A percentile compares a stretch with the other conserved stretches of the same genome.
Evolutionary conservation across 23 tunicate genomes (phyloP).

Genomic region (Botrylloides violaceus): DNA sequence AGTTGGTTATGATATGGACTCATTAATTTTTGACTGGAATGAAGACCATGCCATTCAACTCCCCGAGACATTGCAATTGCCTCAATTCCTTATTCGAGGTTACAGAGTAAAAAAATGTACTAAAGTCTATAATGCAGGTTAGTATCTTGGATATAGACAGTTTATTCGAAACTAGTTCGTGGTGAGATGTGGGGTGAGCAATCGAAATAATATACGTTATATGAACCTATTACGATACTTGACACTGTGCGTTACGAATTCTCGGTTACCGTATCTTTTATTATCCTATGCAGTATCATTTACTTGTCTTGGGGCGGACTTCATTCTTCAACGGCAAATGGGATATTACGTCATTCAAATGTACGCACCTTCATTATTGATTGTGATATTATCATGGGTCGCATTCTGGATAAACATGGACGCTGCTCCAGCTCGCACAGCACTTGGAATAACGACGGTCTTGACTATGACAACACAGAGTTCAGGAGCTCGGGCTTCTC

Average conservation of each 20-base stretch:
- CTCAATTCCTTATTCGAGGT: constrained; percentile 89
- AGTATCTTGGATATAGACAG: too few relatives aligned
- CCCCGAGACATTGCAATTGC: constrained; percentile 48
- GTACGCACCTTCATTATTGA: constrained; percentile 84
- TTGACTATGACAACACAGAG: constrained; percentile 94
- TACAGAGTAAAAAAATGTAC: constrained; percentile 66
- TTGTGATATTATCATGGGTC: constrained; percentile 93
- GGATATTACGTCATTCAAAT: constrained; percentile 96
- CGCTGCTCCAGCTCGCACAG: constrained; percentile 91
- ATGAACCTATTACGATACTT: too few relatives aligned
- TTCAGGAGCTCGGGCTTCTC: constrained; percentile 86
- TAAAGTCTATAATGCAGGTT: constrained; percentile 65
- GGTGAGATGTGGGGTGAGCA: too few relatives aligned
- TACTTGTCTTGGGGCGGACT: constrained; percentile 75
- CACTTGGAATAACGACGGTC: constrained; percentile 94
- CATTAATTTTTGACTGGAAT: constrained; percentile 79
- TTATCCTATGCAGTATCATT: too few relatives aligned
- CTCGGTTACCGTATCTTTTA: too few relatives aligned
- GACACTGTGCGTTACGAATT: too few relatives aligned
- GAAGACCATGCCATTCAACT: constrained; percentile 47
- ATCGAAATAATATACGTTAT: too few relatives aligned
- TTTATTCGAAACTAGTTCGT: too few relatives aligned
- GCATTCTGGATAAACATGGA: constrained; percentile 98
- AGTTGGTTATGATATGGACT: constrained; percentile 89
- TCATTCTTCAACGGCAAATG: constrained; percentile 77